Evolutionary conservation across 2,888 invertebrate species (phyloP).

Genomic region (Dugesia japonica): DNA sequence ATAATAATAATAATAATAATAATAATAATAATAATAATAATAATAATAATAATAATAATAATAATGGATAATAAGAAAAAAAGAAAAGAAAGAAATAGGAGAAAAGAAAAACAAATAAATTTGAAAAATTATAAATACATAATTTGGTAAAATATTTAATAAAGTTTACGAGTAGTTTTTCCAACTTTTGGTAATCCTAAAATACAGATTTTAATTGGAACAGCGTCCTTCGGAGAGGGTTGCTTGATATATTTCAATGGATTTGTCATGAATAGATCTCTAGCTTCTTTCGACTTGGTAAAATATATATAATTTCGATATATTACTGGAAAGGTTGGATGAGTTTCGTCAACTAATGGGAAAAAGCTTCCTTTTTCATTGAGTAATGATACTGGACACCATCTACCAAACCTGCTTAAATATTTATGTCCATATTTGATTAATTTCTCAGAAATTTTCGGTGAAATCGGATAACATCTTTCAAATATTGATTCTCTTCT

Average conservation of each 20-base stretch:
- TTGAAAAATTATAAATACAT: too few species aligned
- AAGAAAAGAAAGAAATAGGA: too few species aligned
- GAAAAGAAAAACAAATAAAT: too few species aligned
- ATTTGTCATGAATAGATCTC: constrained; percentile 43
- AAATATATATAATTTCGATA: constrained; percentile 45
- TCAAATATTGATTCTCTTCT: constrained; percentile 44
- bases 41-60: too few species aligned
- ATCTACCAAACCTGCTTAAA: constrained; percentile 46
- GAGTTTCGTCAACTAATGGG: constrained; percentile 43
- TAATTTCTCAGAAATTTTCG: constrained; percentile 42
- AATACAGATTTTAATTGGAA: constrained; percentile 46
- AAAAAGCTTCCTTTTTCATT: constrained; percentile 44
- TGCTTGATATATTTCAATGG: constrained; percentile 43
- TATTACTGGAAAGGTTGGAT: constrained; percentile 42
- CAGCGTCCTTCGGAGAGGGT: constrained; percentile 44
- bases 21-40: too few species aligned
- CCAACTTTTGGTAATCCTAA: constrained; percentile 48
- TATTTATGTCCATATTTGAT: constrained; percentile 45
- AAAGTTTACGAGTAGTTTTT: constrained; percentile 45
- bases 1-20: too few species aligned
- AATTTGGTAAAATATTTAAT: too few species aligned
- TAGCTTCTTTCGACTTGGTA: constrained; percentile 39
- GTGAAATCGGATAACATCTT: constrained; percentile 43
- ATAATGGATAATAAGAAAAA: too few species aligned
- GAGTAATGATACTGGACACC: constrained; percentile 46